phyloP scores from a whole-genome alignment of 2,113 vertebrate species.

The Erythrocercus mccallii region DNA sequence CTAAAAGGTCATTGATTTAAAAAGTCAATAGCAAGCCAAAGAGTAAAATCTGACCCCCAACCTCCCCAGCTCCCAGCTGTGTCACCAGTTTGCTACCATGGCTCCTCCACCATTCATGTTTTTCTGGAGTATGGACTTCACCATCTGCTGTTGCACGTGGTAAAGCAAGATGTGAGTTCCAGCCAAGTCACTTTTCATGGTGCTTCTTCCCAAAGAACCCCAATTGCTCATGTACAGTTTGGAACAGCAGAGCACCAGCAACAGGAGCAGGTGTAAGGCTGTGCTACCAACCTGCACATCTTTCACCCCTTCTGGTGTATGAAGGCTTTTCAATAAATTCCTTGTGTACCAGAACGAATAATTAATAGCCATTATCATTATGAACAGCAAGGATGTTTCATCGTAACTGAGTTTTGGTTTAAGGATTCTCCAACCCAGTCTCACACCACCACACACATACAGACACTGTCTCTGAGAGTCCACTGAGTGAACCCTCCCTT shows the following conservation, averaged over 20 bases:
- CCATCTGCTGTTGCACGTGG: neutral
- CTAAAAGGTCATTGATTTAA: neutral
- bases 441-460: neutral
- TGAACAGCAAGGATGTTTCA: neutral
- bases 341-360: neutral
- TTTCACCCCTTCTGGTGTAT: neutral
- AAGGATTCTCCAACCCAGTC: neutral
- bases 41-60: neutral
- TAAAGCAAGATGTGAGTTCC: neutral
- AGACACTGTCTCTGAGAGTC: neutral
- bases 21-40: neutral
- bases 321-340: neutral
- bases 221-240: neutral
- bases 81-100: neutral
- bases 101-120: neutral
- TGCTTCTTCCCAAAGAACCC: neutral
- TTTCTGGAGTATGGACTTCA: neutral
- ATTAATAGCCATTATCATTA: neutral
- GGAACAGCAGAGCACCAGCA: neutral
- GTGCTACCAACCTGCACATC: neutral
- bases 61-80: neutral
- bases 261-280: neutral
- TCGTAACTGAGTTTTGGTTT: neutral
- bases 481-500: neutral
- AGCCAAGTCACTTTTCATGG: neutral